Evolutionary conservation across 2,797 vertebrate genomes (phyloP).

Genomic region (Hybognathus amarus): DNA sequence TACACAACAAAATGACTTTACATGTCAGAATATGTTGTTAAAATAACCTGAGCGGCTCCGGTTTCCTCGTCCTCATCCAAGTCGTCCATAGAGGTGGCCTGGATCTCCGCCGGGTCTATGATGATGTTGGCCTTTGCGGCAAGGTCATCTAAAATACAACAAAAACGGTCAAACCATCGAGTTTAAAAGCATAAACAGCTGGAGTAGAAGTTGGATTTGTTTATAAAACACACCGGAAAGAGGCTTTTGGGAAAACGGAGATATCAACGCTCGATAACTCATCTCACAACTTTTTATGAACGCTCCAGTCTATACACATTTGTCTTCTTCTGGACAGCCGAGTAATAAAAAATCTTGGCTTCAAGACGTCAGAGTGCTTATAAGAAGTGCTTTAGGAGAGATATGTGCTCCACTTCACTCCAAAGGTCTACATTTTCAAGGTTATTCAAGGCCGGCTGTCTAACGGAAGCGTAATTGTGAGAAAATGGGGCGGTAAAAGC

Average conservation of each 20-base stretch:
- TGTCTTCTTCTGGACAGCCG: slow-evolving; percentile 33
- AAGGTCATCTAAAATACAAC: slow-evolving; percentile 83
- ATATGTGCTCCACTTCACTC: not conserved
- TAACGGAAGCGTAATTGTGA: not conserved
- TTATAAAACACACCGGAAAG: not conserved
- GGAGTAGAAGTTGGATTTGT: not conserved
- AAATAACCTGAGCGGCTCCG: slow-evolving; percentile 83
- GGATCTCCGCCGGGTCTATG: slow-evolving; percentile 93
- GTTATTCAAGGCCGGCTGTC: slow-evolving; percentile 15
- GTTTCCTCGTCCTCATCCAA: slow-evolving; percentile 95
- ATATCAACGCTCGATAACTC: not conserved
- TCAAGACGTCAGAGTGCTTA: slow-evolving; percentile 4
- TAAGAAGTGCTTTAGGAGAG: slow-evolving; percentile 22
- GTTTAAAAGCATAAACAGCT: not conserved
- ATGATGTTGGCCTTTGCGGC: slow-evolving; percentile 93
- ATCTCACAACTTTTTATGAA: slow-evolving; percentile 4
- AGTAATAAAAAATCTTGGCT: slow-evolving; percentile 17
- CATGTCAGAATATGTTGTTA: not conserved
- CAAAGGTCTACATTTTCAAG: slow-evolving; percentile 5
- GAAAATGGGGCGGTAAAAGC: not conserved
- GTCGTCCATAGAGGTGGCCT: slow-evolving; percentile 93
- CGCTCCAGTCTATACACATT: slow-evolving; percentile 25
- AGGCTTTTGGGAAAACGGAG: not conserved
- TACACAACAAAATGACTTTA: not conserved
- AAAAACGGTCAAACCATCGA: not conserved